A percentile compares a stretch with the other conserved stretches of the same genome.
Conservation (phyloP, 2,888 invertebrate species). For the Tiliacea aurago region DNA sequence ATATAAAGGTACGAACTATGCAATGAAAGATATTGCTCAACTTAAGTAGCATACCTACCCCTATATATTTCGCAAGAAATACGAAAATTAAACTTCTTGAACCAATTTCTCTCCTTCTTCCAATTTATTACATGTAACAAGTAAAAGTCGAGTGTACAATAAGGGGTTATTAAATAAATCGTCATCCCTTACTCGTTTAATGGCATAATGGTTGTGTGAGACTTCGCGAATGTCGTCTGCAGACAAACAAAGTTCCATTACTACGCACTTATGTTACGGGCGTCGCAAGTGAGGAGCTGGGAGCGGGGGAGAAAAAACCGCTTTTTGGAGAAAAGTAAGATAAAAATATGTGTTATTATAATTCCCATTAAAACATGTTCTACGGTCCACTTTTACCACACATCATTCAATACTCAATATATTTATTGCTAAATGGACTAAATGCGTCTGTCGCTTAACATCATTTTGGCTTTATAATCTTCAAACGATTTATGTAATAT, state of each 20-base stretch:
- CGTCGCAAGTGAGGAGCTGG: background rate
- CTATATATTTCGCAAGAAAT: background rate
- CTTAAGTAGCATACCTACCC: background rate
- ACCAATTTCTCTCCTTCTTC: background rate
- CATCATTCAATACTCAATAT: no score
- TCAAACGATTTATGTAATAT: no score
- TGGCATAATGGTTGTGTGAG: conserved; percentile 57
- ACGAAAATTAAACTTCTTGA: background rate
- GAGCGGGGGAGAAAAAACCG: conserved; percentile 15
- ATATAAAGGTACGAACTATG: background rate
- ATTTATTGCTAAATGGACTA: no score
- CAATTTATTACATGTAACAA: conserved; percentile 44
- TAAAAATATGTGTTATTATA: background rate
- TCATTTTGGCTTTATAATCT: no score
- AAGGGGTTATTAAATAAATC: conserved; percentile 57
- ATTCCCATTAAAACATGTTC: background rate
- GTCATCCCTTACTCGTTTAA: conserved; percentile 56
- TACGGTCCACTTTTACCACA: background rate
- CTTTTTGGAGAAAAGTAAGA: background rate
- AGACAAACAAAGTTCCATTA: conserved; percentile 69
- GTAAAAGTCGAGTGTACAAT: conserved; percentile 39
- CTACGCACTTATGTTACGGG: conserved; percentile 60
- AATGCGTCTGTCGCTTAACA: no score
- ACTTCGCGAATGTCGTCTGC: conserved; percentile 63
- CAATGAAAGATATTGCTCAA: background rate